Base-by-base conservation (phyloP, 2,113 vertebrate species). In the Tylochromis polylepis region DNA sequence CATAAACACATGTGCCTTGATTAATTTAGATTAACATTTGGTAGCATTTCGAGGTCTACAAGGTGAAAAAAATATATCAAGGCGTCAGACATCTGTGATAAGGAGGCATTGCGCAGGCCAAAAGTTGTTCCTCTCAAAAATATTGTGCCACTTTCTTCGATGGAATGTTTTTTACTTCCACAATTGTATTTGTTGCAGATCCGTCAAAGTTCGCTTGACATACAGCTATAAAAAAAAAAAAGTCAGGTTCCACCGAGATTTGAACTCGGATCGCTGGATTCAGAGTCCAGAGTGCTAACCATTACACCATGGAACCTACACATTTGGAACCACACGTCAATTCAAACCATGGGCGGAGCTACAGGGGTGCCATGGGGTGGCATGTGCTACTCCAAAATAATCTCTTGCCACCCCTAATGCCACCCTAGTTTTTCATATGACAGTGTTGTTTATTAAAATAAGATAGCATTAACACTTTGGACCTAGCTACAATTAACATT, bases 241-340 rank as follows among this genome's bases (percentile, higher is more conserved):
- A 8, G 7, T 2, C 0, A 95, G 95, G 95, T 96, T 94, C 95
- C 81, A 95, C 95, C 94, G 95, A 96, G 94, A 96, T 96, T 96
- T 96, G 95, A 96, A 96, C 95, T 96, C 94, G 94, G 95, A 96
- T 95, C 94, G 93, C 95, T 96, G 95, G 96, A 96, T 96, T 96
- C 96, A 96, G 95, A 96, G 96, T 96, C 95, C 96, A 96, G 95
- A 96, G 96, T 96, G 96, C 96, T 96, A 96, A 96, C 96, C 96
- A 96, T 96, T 96, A 96, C 96, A 96, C 96, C 96, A 96, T 96
- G 85, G 95, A 96, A 96, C 96, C 77, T 3, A 4, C 2, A 6
- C 22, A 0, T 5, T 0, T 0, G 3, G 3, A 38, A n/a, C n/a
- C n/a, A n/a, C n/a, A n/a, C n/a, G n/a, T n/a, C n/a, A n/a, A n/a